Percentiles rank a stretch among this genome's conserved stretches.
Conservation (phyloP, 2,113 vertebrate species). For the Crotalus helleri region DNA sequence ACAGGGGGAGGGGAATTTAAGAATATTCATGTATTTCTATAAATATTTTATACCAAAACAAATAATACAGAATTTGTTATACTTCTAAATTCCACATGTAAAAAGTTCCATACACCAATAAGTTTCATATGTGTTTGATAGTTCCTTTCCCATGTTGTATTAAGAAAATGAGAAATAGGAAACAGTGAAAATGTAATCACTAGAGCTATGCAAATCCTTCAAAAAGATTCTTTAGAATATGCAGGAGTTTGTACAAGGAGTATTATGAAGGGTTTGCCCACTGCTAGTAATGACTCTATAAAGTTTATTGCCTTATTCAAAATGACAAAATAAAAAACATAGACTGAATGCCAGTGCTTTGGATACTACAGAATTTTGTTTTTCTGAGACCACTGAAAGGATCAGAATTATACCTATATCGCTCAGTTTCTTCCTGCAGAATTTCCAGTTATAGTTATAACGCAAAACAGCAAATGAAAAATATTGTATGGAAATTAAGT, state of each 20-base stretch:
- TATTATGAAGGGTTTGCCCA: neutral
- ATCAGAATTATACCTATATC: neutral
- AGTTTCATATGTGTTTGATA: neutral
- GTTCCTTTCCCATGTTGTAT: neutral
- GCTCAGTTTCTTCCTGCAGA: neutral
- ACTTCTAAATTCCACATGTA: neutral
- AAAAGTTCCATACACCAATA: neutral
- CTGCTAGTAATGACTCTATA: neutral
- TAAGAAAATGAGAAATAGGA: neutral
- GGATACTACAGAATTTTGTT: neutral
- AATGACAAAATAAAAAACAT: neutral
- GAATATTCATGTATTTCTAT: neutral
- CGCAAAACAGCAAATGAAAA: constrained; percentile 5
- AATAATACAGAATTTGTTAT: neutral
- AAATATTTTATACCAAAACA: neutral
- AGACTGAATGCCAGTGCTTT: neutral
- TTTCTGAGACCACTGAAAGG: neutral
- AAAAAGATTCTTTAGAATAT: neutral
- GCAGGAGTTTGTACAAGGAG: neutral
- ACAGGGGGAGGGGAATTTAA: neutral
- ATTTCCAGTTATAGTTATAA: neutral
- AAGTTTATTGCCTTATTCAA: neutral
- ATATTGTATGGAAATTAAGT: constrained; percentile 53
- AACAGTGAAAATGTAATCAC: neutral
- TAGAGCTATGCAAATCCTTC: neutral